phyloP scores from a whole-genome alignment of 2,797 vertebrate genomes.

The Picus viridis region DNA sequence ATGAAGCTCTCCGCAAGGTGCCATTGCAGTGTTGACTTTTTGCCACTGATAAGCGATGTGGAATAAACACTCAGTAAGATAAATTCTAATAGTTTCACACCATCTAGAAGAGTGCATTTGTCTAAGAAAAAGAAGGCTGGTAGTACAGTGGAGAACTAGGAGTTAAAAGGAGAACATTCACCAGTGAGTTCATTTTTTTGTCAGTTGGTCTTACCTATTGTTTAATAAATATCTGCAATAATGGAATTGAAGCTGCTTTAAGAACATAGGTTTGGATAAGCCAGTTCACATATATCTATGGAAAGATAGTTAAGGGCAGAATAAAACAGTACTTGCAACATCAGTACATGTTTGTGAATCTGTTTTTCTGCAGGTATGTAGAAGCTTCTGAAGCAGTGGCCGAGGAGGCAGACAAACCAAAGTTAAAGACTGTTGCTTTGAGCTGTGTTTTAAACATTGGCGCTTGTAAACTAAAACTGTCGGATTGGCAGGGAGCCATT shows the following conservation, averaged over 20 bases:
- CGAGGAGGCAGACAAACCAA: slow-evolving; percentile 78
- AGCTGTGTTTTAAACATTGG: slow-evolving; percentile 93
- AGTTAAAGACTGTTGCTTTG: slow-evolving; percentile 85
- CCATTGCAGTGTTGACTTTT: background rate
- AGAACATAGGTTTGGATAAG: background rate
- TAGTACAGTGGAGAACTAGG: background rate
- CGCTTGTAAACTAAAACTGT: slow-evolving; percentile 93
- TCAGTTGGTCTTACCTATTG: background rate
- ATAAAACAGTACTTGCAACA: background rate
- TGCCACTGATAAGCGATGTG: background rate
- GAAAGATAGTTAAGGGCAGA: background rate
- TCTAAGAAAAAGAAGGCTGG: background rate
- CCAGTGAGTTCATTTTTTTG: background rate
- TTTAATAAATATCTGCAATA: background rate
- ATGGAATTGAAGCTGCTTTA: background rate
- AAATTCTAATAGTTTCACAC: background rate
- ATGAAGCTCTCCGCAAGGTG: background rate
- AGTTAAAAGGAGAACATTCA: background rate
- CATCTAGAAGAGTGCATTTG: background rate
- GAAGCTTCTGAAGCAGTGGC: slow-evolving; percentile 82
- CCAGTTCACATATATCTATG: background rate
- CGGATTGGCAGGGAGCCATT: slow-evolving; percentile 90
- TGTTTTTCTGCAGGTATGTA: slow-evolving; percentile 85
- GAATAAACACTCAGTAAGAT: background rate
- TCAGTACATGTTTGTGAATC: background rate